Evolutionary conservation across 1,140 invertebrate genomes (phyloP).

Genomic region (Campoletis sonorensis): DNA sequence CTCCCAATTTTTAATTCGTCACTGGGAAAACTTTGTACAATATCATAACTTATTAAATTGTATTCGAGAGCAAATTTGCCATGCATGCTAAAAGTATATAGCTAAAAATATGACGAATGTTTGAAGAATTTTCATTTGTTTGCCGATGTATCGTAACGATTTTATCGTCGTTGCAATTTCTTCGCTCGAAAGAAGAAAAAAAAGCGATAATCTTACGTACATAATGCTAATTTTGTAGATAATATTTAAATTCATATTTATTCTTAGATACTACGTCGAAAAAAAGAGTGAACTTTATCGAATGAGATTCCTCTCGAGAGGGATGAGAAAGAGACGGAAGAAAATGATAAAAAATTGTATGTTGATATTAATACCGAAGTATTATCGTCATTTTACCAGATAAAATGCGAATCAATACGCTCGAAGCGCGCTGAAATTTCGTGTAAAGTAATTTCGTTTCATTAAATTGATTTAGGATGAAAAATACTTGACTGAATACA

Average conservation of each 20-base stretch:
- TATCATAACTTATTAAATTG: too few relatives aligned
- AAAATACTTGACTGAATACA: constrained; percentile 42
- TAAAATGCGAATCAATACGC: constrained; percentile 66
- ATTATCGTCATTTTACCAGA: constrained; percentile 68
- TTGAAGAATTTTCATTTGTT: not conserved
- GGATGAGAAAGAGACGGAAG: not conserved
- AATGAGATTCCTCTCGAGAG: not conserved
- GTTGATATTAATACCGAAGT: constrained; percentile 55
- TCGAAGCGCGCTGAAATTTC: constrained; percentile 70
- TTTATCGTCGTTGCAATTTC: too few relatives aligned
- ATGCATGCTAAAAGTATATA: too few relatives aligned
- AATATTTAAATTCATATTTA: constrained; percentile 65
- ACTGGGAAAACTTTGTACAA: too few relatives aligned
- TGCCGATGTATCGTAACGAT: too few relatives aligned
- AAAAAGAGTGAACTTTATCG: constrained; percentile 12
- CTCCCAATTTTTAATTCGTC: too few relatives aligned
- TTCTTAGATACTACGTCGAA: constrained; percentile 57
- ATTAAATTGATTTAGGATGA: constrained; percentile 61
- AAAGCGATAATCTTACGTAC: constrained; percentile 27
- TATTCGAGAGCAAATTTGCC: too few relatives aligned
- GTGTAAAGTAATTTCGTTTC: constrained; percentile 65
- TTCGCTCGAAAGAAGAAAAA: not conserved
- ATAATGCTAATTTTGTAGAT: constrained; percentile 62
- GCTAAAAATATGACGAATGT: constrained; percentile 29
- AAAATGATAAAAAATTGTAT: constrained; percentile 26